Percentiles rank a stretch among this genome's conserved stretches.
Conservation (phyloP, 1,140 invertebrate genomes). For the Apis cerana region DNA sequence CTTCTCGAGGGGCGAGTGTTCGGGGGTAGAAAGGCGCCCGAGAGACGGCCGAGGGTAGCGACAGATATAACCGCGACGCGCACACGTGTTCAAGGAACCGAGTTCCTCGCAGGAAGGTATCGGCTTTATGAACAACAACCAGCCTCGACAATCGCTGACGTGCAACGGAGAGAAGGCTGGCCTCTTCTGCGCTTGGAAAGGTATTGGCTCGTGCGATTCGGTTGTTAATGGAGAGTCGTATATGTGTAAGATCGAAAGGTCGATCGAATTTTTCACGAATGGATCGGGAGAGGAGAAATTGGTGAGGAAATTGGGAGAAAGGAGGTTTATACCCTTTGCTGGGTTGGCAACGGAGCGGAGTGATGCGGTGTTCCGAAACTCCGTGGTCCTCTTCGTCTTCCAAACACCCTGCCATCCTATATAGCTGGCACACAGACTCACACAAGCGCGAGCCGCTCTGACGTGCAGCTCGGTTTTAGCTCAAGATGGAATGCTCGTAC, state of each 20-base stretch:
- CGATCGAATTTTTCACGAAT: too few relatives aligned
- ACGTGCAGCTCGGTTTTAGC: constrained; percentile 63
- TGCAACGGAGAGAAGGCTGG: constrained; percentile 43
- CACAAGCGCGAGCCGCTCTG: constrained; percentile 33
- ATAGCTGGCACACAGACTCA: constrained; percentile 20
- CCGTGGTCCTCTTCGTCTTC: constrained; percentile 74
- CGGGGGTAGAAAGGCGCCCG: constrained; percentile 63
- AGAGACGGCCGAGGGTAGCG: constrained; percentile 70
- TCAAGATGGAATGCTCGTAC: constrained; percentile 68
- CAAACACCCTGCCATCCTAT: constrained; percentile 71
- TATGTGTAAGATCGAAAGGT: too few relatives aligned
- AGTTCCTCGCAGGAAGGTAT: neutral
- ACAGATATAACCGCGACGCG: constrained; percentile 74
- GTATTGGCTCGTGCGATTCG: too few relatives aligned
- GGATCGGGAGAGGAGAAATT: too few relatives aligned
- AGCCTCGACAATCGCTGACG: constrained; percentile 45
- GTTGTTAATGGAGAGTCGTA: too few relatives aligned
- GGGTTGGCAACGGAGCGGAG: constrained; percentile 60
- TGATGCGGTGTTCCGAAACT: constrained; percentile 75
- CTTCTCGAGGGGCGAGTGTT: constrained; percentile 64
- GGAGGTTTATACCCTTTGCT: constrained; percentile 64
- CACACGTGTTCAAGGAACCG: constrained; percentile 67
- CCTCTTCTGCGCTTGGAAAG: too few relatives aligned
- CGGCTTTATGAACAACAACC: constrained; percentile 62
- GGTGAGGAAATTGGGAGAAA: neutral